These are phyloP conservation scores for Andrena dorsata DNA, from an alignment of 2,888 invertebrate genomes.

Conservation along the genomic window DNA sequence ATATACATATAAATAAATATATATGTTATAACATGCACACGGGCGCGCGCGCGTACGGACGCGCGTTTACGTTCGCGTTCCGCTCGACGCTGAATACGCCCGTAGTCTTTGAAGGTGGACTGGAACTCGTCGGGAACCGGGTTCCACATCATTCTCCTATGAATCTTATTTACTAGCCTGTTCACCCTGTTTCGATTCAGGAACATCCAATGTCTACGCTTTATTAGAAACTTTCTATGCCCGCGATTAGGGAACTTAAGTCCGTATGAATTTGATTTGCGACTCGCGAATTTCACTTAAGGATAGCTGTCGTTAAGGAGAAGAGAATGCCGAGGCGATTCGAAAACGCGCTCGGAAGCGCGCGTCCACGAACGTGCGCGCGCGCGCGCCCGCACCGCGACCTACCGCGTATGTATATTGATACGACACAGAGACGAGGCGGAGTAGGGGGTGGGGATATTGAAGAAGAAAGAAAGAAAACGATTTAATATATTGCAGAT, in stretches of 20 bases:
- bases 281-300: neutral
- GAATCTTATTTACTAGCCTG: no score
- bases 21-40: conserved; percentile 65
- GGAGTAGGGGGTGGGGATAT: neutral
- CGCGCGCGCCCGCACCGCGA: conserved; percentile 45
- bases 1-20: conserved; percentile 68
- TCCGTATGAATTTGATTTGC: neutral
- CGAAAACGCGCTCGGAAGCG: conserved; percentile 34
- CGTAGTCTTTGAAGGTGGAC: no score
- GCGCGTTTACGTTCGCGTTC: conserved; percentile 16
- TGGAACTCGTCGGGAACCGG: neutral
- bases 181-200: neutral
- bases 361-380: conserved; percentile 42
- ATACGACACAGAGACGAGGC: conserved; percentile 49
- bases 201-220: neutral
- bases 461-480: conserved; percentile 55
- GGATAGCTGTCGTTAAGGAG: neutral
- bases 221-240: neutral
- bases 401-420: conserved; percentile 72
- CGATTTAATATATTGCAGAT: conserved; percentile 81
- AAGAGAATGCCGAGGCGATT: neutral
- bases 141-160: neutral
- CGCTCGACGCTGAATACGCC: no score
- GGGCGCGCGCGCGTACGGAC: conserved; percentile 58
- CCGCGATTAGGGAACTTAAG: neutral